Evolutionary conservation across 2,888 invertebrate genomes (phyloP), one percentile per base, ranked within the genome.

Genomic region (Itoplectis maculator): DNA sequence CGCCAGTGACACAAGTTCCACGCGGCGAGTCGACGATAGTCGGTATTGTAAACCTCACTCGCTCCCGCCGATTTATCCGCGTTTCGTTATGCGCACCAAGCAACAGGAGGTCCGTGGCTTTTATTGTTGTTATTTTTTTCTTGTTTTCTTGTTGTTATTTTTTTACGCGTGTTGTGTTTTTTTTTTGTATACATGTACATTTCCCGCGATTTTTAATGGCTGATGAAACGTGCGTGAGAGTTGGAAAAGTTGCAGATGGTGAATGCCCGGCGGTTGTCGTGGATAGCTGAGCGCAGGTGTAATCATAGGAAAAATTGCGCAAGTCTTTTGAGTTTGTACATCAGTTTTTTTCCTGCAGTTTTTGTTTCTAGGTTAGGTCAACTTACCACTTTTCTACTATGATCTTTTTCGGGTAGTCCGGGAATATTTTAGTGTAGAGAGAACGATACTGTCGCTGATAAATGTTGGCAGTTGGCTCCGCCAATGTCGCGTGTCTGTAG

Each of bases 11-110:
- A 45, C 69, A 75, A 79, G 79, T 66, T 79, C 42, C 65, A 75
- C 75, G 79, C 82, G 65, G 72, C 70, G 59, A 70, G 75, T 66
- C 75, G 75, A 75, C 78, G 69, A 69, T 56, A 47, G n/a, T 40
- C 79, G 82, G 29, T 47, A 47, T 63, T 40, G 11, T 42, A 40
- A 63, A 13, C 13, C 45, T 23, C 47, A 59, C 45, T 70, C 65
- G 70, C 54, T 47, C 13, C 15, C 54, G 54, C 15, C 54, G 54
- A 68, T 29, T 49, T 51, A 15, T 35, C 20, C 23, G 13, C 18
- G 7, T 9, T 73, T 70, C 37, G 45, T 72, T 59, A 82, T 82
- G 82, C 82, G 75, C 65, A 56, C 65, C 59, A 82, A 79, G 75
- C 70, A 72, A 18, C 79, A 79, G 59, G 49, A 79, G 82, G 82